Evolutionary conservation across 1,140 invertebrate species (phyloP), one percentile per base, ranked within the genome.

Genomic region (Cyphomyrmex costatus): DNA sequence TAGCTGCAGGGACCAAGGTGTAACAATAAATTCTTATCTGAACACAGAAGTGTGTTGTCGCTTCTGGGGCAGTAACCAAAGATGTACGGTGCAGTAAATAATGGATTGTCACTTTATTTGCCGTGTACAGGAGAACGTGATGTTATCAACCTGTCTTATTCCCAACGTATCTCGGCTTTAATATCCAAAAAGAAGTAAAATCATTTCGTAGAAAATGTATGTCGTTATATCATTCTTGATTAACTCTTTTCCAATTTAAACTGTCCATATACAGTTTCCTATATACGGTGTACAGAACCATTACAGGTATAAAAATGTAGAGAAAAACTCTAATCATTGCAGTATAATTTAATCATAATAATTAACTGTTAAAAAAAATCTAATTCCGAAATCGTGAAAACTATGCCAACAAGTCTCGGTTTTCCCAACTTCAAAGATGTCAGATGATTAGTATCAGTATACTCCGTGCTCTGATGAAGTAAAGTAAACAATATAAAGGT

Each of bases 21-120:
- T 77, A 76, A 87, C 86, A 61, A 83, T 90, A 90, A 90, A 90
- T 90, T 89, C 73, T 83, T 82, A 89, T 90, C 88, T 82, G 74
- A 80, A 24, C 68, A 56, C 46, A 51, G 65, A 66, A 30, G 61
- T 33, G 73, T 49, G 74, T 80, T 86, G 49, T 73, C 65, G 79
- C 58, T 83, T 84, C 85, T 56, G 77, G 49, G 63, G 77, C 71
- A 77, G 86, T 89, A 89, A 89, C 78, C 30, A 2, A 63, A 53
- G 88, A 89, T 42, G 65, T 84, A 87, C 46, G 66, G 21, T n/a
- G 74, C 49, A 21, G 65, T 89, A 89, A 89, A 89, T 89, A 86
- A 66, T 53, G 27, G 65, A 89, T 89, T 86, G 83, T 63, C 88
- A 80, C 85, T 56, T 61, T 85, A 36, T 71, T 58, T 65, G 33